Conservation (phyloP, 2,888 invertebrate species). For the Microplitis deprimator region DNA sequence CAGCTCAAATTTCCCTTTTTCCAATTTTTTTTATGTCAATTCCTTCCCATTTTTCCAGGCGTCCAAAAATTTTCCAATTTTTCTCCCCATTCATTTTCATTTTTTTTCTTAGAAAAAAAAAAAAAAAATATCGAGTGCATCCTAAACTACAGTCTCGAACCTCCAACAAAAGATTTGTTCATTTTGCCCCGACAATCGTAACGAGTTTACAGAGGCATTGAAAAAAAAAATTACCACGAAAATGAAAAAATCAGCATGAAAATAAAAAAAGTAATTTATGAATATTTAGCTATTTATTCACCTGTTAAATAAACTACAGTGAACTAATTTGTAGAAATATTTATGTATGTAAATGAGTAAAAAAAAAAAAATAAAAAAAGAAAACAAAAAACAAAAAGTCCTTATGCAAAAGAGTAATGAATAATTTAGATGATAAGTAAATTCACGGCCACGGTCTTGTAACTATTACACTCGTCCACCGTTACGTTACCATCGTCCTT, state of each 20-base stretch:
- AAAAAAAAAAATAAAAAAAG: neutral
- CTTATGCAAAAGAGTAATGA: slow-evolving; percentile 2
- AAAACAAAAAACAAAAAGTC: neutral
- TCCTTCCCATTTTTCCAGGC: too few relatives aligned
- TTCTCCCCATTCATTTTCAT: too few relatives aligned
- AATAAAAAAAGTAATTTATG: neutral
- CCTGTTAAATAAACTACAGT: neutral
- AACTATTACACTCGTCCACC: slow-evolving; percentile 39
- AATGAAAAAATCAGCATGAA: neutral
- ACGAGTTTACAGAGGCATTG: neutral
- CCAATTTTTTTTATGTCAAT: too few relatives aligned
- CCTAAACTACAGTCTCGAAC: too few relatives aligned
- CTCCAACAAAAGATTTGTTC: too few relatives aligned
- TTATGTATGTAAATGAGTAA: neutral
- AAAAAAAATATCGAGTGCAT: too few relatives aligned
- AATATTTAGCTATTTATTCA: neutral
- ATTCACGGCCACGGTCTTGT: slow-evolving; percentile 30
- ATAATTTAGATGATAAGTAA: slow-evolving; percentile 23
- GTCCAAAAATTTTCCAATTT: too few relatives aligned
- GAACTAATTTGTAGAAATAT: neutral
- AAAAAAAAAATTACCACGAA: neutral
- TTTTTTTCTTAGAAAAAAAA: too few relatives aligned
- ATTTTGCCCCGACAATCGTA: too few relatives aligned
- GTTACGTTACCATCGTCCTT: slow-evolving; percentile 50
- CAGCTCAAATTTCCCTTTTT: too few relatives aligned